A percentile compares a stretch with the other conserved stretches of the same genome.
Conservation (phyloP, 2,888 invertebrate species). For the Tinea pellionella region DNA sequence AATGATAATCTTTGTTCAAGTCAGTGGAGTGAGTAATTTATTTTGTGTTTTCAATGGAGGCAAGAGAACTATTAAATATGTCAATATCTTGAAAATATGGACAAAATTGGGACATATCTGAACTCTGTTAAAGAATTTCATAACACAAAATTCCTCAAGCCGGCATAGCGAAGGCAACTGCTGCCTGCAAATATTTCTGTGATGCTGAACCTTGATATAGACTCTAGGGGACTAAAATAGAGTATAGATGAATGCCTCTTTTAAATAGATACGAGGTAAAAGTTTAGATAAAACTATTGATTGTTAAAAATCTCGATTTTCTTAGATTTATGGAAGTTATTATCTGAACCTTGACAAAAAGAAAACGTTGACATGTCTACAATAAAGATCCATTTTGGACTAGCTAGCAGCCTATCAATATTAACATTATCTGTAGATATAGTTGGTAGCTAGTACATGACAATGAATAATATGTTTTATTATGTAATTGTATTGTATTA, state of each 20-base stretch:
- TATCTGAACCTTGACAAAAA: slow-evolving; percentile 7
- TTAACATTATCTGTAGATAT: slow-evolving; percentile 3
- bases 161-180: too few relatives aligned
- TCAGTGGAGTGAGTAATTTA: too few relatives aligned
- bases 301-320: background rate
- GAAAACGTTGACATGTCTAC: background rate
- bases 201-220: too few relatives aligned
- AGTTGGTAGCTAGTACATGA: background rate
- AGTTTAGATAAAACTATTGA: background rate
- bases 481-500: background rate
- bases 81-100: too few relatives aligned
- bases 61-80: too few relatives aligned
- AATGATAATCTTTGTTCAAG: too few relatives aligned
- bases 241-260: background rate
- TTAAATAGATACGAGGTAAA: background rate
- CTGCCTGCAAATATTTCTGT: too few relatives aligned
- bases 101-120: too few relatives aligned
- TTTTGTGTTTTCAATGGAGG: too few relatives aligned
- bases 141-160: too few relatives aligned
- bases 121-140: too few relatives aligned
- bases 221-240: too few relatives aligned
- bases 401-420: background rate
- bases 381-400: background rate
- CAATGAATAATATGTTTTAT: slow-evolving; percentile 3
- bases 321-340: background rate